A percentile compares a stretch with the other conserved stretches of the same genome.
Evolutionary conservation across 2,797 vertebrate species (phyloP).

Genomic region (Dendrocincla fuliginosa): DNA sequence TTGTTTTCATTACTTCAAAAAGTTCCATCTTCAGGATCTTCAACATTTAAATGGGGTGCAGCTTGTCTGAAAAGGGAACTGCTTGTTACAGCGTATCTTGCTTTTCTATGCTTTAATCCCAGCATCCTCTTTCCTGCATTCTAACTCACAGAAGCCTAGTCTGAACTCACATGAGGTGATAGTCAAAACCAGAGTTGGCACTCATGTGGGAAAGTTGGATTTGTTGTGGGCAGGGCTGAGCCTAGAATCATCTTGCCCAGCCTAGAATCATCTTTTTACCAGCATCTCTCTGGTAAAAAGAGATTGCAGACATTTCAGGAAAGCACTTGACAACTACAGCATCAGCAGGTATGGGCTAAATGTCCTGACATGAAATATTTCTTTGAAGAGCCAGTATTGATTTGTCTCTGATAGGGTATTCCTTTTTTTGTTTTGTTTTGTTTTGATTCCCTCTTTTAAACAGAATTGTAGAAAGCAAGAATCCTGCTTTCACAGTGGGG

Average conservation of each 20-base stretch:
- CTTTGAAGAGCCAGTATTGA: not conserved
- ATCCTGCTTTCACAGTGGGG: conserved; percentile 80
- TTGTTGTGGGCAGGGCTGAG: not conserved
- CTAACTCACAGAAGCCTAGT: not conserved
- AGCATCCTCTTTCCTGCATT: not conserved
- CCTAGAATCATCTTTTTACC: too few species aligned
- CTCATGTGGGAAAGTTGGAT: not conserved
- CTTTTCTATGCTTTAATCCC: not conserved
- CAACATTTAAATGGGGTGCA: not conserved
- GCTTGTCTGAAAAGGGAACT: not conserved
- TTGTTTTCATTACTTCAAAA: not conserved
- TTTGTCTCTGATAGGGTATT: not conserved
- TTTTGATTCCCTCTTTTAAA: not conserved
- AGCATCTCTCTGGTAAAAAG: not conserved
- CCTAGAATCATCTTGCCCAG: not conserved
- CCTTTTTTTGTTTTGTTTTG: too few species aligned
- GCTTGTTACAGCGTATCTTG: not conserved
- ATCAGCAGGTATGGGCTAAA: not conserved
- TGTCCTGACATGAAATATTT: not conserved
- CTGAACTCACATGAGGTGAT: not conserved
- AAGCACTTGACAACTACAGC: not conserved
- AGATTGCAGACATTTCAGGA: not conserved
- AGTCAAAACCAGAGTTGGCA: not conserved
- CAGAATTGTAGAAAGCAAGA: conserved; percentile 89
- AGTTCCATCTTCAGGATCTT: not conserved